These are phyloP conservation scores for Acrocyrtus sp. DNA, from an alignment of 2,888 invertebrate genomes.

Conservation along the genomic window DNA sequence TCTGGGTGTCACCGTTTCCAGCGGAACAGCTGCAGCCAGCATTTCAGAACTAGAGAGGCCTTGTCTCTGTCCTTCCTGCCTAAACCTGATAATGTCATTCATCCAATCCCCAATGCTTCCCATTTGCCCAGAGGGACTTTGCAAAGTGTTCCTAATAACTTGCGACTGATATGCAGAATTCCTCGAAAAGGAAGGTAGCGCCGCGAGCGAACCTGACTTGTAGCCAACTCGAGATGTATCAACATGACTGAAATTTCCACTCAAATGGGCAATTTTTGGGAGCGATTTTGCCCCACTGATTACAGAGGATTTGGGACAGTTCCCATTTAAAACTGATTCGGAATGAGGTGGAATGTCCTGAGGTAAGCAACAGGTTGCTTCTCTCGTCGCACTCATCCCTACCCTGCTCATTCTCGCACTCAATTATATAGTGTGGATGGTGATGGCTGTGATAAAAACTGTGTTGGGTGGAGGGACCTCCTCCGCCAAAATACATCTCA, in stretches of 20 bases:
- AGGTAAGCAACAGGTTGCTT: constrained; percentile 31
- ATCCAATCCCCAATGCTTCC: constrained; percentile 83
- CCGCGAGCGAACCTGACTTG: constrained; percentile 43
- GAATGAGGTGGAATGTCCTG: not conserved
- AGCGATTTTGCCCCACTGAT: constrained; percentile 50
- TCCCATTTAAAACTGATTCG: constrained; percentile 4
- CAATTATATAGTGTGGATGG: constrained; percentile 23
- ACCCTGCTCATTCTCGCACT: constrained; percentile 16
- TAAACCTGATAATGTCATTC: constrained; percentile 71
- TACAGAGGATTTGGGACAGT: constrained; percentile 20
- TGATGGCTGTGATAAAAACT: constrained; percentile 20
- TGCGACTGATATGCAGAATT: not conserved
- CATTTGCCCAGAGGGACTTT: constrained; percentile 54
- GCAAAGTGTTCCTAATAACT: not conserved
- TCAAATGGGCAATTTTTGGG: constrained; percentile 32
- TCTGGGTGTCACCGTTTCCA: constrained; percentile 75
- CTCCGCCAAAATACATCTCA: not conserved
- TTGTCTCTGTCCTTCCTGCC: constrained; percentile 77
- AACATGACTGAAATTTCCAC: not conserved
- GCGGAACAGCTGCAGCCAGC: constrained; percentile 77
- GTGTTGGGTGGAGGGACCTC: constrained; percentile 10
- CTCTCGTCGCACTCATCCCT: not conserved
- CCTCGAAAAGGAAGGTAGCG: constrained; percentile 12
- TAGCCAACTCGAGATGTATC: not conserved
- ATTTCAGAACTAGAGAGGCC: constrained; percentile 74